Percentiles rank a stretch among this genome's conserved stretches.
Evolutionary conservation across 2,113 vertebrate genomes (phyloP).

Genomic region (Sphyrna mokarran): DNA sequence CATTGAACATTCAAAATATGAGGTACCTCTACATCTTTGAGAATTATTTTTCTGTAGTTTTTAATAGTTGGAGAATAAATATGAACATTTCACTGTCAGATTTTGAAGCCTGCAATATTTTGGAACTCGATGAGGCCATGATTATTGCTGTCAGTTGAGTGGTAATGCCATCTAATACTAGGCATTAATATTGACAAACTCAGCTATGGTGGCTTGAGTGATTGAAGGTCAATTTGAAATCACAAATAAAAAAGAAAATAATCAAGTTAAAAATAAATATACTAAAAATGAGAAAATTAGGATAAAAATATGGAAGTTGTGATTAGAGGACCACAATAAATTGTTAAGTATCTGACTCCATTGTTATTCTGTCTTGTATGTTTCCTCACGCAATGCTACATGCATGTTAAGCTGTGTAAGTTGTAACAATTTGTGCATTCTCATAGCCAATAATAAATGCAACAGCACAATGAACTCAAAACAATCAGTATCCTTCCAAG

Average conservation of each 20-base stretch:
- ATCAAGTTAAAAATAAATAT: neutral
- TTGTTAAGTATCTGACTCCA: neutral
- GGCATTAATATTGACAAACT: neutral
- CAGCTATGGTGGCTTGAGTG: neutral
- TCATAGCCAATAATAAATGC: neutral
- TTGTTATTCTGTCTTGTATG: neutral
- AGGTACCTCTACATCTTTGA: neutral
- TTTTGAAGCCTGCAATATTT: neutral
- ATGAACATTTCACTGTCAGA: neutral
- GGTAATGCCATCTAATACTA: neutral
- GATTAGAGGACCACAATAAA: neutral
- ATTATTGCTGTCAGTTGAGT: neutral
- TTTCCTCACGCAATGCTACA: neutral
- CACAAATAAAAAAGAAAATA: neutral
- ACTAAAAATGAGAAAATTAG: neutral
- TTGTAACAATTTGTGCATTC: neutral
- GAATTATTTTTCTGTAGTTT: neutral
- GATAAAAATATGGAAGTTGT: neutral
- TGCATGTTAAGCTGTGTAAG: neutral
- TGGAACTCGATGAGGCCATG: neutral
- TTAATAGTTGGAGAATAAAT: neutral
- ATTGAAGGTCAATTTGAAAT: neutral
- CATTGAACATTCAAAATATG: neutral
- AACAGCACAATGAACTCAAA: neutral
- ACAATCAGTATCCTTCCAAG: neutral